Evolutionary conservation across 2,113 vertebrate genomes (phyloP).

Genomic region (Mus musculus): DNA sequence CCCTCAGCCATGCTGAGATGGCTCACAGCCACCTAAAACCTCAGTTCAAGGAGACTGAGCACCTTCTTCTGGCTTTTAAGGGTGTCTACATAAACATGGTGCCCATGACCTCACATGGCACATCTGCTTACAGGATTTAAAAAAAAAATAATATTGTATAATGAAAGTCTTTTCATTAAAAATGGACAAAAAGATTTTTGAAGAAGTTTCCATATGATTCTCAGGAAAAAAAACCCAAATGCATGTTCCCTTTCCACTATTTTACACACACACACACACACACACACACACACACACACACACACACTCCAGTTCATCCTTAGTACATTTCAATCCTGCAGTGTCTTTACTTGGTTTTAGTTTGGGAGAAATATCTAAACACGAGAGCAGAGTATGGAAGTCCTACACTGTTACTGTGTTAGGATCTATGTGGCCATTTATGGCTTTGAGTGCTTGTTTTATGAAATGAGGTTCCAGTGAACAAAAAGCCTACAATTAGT

Average conservation of each 20-base stretch:
- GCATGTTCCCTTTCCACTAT: background rate
- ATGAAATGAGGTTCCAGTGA: background rate
- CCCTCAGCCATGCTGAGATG: background rate
- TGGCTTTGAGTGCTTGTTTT: background rate
- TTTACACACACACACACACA: background rate
- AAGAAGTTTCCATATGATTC: background rate
- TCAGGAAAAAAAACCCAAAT: background rate
- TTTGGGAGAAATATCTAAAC: background rate
- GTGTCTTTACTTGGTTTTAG: background rate
- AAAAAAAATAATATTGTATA: background rate
- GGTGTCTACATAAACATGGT: background rate
- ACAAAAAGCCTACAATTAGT: background rate
- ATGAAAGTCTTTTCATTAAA: background rate
- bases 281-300: background rate
- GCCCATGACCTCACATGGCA: background rate
- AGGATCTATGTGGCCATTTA: no score
- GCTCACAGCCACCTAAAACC: background rate
- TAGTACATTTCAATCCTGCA: background rate
- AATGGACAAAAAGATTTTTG: background rate
- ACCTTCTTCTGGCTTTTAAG: background rate
- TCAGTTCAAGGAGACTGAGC: no score
- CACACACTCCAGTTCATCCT: background rate
- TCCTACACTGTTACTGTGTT: background rate
- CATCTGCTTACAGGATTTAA: background rate
- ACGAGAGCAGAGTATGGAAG: background rate